Percentiles rank a stretch among this genome's conserved stretches.
Evolutionary conservation across 2,888 invertebrate genomes (phyloP).

Genomic region (Volucella zonaria): DNA sequence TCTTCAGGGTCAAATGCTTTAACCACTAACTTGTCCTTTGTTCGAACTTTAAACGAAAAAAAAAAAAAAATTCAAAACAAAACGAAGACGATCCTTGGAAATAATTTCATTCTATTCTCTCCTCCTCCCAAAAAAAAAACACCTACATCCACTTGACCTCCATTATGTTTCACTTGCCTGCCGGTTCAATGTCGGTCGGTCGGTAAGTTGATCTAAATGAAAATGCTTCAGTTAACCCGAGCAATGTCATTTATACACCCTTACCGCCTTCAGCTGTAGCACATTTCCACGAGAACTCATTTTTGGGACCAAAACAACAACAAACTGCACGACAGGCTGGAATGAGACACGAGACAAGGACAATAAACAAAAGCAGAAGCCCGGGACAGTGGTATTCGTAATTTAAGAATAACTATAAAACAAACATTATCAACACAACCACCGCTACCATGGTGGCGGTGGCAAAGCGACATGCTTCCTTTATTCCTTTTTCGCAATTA

Average conservation of each 20-base stretch:
- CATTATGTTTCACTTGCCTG: conserved; percentile 39
- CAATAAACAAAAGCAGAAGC: too few species aligned
- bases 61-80: too few species aligned
- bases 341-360: background rate
- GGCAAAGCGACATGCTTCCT: conserved; percentile 51
- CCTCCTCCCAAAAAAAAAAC: background rate
- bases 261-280: conserved; percentile 28
- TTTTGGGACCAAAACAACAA: conserved; percentile 18
- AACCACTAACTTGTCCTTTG: too few species aligned
- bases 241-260: conserved; percentile 17
- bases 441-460: background rate
- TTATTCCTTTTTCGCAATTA: conserved; percentile 63
- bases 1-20: background rate
- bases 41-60: background rate
- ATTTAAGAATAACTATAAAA: too few species aligned
- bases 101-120: too few species aligned
- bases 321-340: background rate
- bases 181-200: background rate
- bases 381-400: too few species aligned
- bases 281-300: conserved; percentile 48
- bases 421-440: too few species aligned
- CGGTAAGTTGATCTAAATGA: conserved; percentile 3
- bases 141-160: conserved; percentile 42
- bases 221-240: conserved; percentile 43
- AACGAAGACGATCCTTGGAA: background rate